Base-by-base conservation (phyloP, 2,888 invertebrate genomes). In the Dasypogon diadema region DNA sequence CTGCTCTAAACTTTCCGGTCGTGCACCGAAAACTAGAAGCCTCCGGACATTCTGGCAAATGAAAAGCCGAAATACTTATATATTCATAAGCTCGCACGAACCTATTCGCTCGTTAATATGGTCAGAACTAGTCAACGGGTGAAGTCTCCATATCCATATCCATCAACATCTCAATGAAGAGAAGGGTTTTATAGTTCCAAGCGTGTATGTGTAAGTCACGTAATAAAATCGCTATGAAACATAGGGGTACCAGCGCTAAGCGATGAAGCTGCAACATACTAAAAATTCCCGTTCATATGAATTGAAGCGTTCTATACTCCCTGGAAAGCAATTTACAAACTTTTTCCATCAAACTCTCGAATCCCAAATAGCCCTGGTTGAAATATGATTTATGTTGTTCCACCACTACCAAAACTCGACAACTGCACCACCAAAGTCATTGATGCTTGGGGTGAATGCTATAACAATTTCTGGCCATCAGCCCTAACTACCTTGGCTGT, bases 281-380 rank as follows among this genome's bases (percentile, higher is more conserved):
- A 70, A 70, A 70, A 54, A 70, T 70, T 16, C 34, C 70, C 70
- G 70, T 54, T 70, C 70, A 54, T 54, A 54, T 54, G 54, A 73
- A 73, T 56, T 73, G 42, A 56, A 56, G 56, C 73, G 56, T 56
- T 73, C 42, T 42, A 37, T 56, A 56, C 70, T 70, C 54, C 70
- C 54, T 70, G 56, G 73, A 73, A 73, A 73, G 73, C 56, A 73
- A 73, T 73, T 73, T 73, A 73, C 56, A 56, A 73, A 73, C 73
- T 73, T 73, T 73, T 73, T 73, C 73, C 73, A 73, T 73, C 56
- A 73, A 73, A 73, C 56, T 73, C 56, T 73, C 73, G 73, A 56
- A 56, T 42, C 56, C 73, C 55, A 73, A 56, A 73, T 56, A 42
- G 73, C 42, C 42, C 73, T 56, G 55, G 34, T 73, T 70, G 54